Evolutionary conservation across 2,113 vertebrate genomes (phyloP).

Genomic region (Tyto alba): DNA sequence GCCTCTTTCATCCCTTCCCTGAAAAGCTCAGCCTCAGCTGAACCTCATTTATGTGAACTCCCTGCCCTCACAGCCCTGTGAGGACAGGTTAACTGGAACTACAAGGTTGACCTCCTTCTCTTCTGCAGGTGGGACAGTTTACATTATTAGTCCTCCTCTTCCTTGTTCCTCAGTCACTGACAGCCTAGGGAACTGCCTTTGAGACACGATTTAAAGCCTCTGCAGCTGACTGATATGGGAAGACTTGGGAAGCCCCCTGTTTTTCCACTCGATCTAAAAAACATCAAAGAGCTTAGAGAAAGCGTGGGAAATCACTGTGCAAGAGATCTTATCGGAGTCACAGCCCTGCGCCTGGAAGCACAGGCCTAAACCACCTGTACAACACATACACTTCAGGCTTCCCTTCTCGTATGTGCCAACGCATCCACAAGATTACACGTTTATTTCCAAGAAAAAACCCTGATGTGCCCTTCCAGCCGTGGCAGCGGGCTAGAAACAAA

Average conservation of each 20-base stretch:
- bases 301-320: accelerated
- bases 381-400: accelerated
- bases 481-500: neutral
- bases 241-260: neutral
- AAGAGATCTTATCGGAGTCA: accelerated
- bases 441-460: accelerated
- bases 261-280: neutral
- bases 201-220: neutral
- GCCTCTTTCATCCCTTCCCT: neutral
- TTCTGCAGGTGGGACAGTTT: neutral
- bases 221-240: too few relatives aligned
- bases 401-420: neutral
- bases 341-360: accelerated
- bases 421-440: accelerated
- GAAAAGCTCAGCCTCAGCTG: accelerated
- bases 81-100: neutral
- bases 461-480: accelerated
- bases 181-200: neutral
- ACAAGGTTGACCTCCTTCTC: neutral
- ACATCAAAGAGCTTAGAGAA: neutral
- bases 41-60: neutral
- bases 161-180: neutral
- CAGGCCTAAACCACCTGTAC: accelerated
- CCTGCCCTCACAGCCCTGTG: neutral
- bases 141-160: neutral